Evolutionary conservation across 2,888 invertebrate species (phyloP).

Genomic region (Dicyrtomina minuta): DNA sequence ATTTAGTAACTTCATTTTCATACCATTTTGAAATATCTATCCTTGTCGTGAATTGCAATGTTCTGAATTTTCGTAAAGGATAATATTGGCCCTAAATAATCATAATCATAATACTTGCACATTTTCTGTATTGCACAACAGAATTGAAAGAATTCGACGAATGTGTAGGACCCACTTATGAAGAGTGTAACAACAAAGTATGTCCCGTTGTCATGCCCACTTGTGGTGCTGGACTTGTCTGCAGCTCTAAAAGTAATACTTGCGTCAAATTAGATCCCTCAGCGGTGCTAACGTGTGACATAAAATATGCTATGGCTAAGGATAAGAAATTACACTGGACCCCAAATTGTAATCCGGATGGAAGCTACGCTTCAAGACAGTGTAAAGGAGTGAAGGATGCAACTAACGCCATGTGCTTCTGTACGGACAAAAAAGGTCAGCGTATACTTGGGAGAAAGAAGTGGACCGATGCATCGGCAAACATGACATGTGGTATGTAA

Average conservation of each 20-base stretch:
- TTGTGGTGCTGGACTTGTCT: constrained; percentile 18
- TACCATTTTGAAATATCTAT: too few relatives aligned
- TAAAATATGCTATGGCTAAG: background rate
- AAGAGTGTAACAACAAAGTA: constrained; percentile 19
- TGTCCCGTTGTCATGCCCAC: constrained; percentile 23
- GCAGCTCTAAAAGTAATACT: background rate
- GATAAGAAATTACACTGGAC: constrained; percentile 39
- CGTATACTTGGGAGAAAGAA: constrained; percentile 45
- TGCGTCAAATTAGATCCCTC: constrained; percentile 3
- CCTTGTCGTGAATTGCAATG: too few relatives aligned
- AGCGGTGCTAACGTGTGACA: background rate
- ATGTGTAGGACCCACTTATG: constrained; percentile 9
- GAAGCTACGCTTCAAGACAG: constrained; percentile 46
- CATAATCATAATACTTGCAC: background rate
- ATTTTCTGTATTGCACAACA: background rate
- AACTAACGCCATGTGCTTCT: constrained; percentile 38
- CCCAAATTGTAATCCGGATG: constrained; percentile 47
- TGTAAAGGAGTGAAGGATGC: constrained; percentile 43
- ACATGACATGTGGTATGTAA: constrained; percentile 51
- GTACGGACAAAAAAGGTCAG: constrained; percentile 38
- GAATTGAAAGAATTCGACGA: constrained; percentile 1
- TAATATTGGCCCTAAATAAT: too few relatives aligned
- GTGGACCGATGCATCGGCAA: constrained; percentile 31
- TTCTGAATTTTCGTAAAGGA: too few relatives aligned
- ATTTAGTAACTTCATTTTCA: constrained; percentile 9